Percentiles rank a stretch among this genome's conserved stretches.
Evolutionary conservation across 2,888 invertebrate species (phyloP).

Genomic region (Euzetes globulus): DNA sequence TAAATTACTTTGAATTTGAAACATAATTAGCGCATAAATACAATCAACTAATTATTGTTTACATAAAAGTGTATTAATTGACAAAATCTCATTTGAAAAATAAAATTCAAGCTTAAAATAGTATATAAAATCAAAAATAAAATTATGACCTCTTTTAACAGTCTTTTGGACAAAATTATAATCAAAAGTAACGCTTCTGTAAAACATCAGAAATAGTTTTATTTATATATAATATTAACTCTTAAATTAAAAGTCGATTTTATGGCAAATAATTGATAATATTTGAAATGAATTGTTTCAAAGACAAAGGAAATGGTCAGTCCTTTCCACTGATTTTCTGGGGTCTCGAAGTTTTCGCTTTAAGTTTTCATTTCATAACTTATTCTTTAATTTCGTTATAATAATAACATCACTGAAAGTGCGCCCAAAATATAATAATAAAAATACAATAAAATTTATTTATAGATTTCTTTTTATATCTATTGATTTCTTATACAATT

Average conservation of each 20-base stretch:
- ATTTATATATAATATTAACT: not conserved
- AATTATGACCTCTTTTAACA: constrained; percentile 19
- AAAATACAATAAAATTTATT: not conserved
- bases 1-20: constrained; percentile 16
- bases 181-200: not conserved
- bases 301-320: no score
- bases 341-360: not conserved
- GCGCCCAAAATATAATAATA: constrained; percentile 18
- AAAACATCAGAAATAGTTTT: not conserved
- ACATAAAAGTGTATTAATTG: not conserved
- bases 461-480: not conserved
- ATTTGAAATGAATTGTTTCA: not conserved
- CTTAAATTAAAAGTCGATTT: not conserved
- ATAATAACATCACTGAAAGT: constrained; percentile 16
- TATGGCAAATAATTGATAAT: not conserved
- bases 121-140: not conserved
- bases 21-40: not conserved
- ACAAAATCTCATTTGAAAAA: not conserved
- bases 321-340: not conserved
- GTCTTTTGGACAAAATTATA: not conserved
- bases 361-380: not conserved
- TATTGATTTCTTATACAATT: not conserved
- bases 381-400: not conserved
- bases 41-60: not conserved
- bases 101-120: constrained; percentile 18